Percentiles rank a stretch among this genome's conserved stretches.
These are phyloP conservation scores for Orgyia antiqua DNA, from an alignment of 2,888 invertebrate species.

Conservation along the genomic window DNA sequence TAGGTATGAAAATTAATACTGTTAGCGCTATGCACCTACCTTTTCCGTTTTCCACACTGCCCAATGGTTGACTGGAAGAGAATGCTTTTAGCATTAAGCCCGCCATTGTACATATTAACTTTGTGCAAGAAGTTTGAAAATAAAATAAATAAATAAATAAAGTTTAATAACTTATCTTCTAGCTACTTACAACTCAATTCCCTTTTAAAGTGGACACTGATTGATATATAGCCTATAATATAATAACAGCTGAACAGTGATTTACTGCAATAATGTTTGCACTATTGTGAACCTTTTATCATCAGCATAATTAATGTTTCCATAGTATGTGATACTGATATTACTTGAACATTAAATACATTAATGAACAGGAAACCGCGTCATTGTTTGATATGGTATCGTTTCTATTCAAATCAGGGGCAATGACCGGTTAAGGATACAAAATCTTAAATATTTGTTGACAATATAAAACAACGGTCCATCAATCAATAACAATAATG, in stretches of 20 bases:
- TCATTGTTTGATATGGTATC: conserved; percentile 31
- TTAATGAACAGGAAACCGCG: conserved; percentile 43
- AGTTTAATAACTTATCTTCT: no score
- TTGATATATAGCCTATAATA: conserved; percentile 40
- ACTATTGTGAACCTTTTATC: conserved; percentile 55
- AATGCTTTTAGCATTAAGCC: no score
- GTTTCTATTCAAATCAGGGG: conserved; percentile 21
- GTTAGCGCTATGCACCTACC: no score
- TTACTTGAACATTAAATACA: conserved; percentile 35
- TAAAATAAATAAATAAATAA: no score
- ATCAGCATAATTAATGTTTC: conserved; percentile 59
- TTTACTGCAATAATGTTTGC: conserved; percentile 56
- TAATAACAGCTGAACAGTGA: conserved; percentile 49
- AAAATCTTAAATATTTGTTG: conserved; percentile 12
- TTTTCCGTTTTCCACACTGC: no score
- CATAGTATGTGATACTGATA: conserved; percentile 50
- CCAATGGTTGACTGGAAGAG: no score
- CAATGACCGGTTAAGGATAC: conserved; percentile 17
- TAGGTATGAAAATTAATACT: no score
- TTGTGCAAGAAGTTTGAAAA: no score
- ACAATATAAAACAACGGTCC: conserved; percentile 22
- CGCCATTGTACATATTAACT: no score
- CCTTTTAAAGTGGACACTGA: conserved; percentile 36
- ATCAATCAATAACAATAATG: conserved; percentile 36
- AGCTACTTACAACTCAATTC: no score